Percentiles rank a stretch among this genome's conserved stretches.
These are phyloP conservation scores for Drosophila robusta DNA, from an alignment of 2,888 invertebrate genomes.

Conservation along the genomic window DNA sequence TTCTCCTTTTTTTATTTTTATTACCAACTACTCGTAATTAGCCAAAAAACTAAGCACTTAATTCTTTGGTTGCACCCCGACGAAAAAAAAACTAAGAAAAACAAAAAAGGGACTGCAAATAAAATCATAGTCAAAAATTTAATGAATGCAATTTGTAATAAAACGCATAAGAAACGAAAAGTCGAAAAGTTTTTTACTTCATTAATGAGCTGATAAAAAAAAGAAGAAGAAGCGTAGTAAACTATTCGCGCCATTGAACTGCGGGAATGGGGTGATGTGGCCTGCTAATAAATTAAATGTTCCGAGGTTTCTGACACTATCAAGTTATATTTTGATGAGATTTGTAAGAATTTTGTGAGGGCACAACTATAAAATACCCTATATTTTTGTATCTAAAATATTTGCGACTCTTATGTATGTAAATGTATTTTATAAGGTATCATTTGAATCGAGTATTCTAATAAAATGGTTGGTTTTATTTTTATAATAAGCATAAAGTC, in stretches of 20 bases:
- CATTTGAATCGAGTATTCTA: too few species aligned
- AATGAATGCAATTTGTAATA: conserved; percentile 56
- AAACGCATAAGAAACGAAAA: conserved; percentile 23
- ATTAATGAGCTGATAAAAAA: conserved; percentile 30
- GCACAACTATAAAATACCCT: neutral
- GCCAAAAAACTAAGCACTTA: conserved; percentile 37
- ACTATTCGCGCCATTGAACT: conserved; percentile 14
- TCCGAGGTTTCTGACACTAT: conserved; percentile 8
- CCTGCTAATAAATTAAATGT: conserved; percentile 32
- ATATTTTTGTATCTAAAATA: neutral
- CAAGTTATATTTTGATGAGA: neutral
- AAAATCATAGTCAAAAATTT: conserved; percentile 33
- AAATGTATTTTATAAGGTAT: too few species aligned
- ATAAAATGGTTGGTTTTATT: too few species aligned
- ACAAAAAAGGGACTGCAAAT: neutral
- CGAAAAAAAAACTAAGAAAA: conserved; percentile 8
- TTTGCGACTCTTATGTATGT: too few species aligned
- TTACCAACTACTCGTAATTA: conserved; percentile 52
- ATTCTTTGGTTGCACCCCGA: conserved; percentile 15
- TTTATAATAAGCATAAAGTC: too few species aligned
- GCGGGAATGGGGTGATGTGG: neutral
- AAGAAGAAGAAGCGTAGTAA: conserved; percentile 7
- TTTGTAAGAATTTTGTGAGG: too few species aligned
- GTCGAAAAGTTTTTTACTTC: conserved; percentile 42
- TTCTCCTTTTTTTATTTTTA: conserved; percentile 3